Percentiles rank a stretch among this genome's conserved stretches.
These are phyloP conservation scores for Philaenus spumarius DNA, from an alignment of 1,140 invertebrate genomes.

Conservation along the genomic window DNA sequence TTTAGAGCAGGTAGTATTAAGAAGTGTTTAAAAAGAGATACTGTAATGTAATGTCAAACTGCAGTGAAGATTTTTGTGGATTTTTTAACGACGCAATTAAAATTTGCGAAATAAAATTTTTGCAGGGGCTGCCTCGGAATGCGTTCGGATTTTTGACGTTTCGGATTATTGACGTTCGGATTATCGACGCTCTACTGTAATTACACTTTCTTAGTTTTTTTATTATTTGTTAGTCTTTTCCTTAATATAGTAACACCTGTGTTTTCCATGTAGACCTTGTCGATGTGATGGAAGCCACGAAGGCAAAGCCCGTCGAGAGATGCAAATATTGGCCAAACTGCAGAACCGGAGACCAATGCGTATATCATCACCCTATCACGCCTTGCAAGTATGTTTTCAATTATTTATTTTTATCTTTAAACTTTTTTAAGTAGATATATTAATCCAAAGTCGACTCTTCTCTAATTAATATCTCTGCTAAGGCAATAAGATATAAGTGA, in stretches of 20 bases:
- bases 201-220: neutral
- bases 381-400: slow-evolving; percentile 46
- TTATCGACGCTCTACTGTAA: too few species aligned
- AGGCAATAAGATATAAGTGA: neutral
- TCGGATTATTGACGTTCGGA: too few species aligned
- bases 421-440: neutral
- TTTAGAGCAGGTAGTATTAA: too few species aligned
- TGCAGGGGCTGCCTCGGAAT: too few species aligned
- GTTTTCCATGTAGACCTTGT: slow-evolving; percentile 17
- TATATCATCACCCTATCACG: slow-evolving; percentile 55
- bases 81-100: too few species aligned
- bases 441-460: neutral
- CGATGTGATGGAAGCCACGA: slow-evolving; percentile 7
- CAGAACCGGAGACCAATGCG: slow-evolving; percentile 53
- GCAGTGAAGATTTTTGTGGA: too few species aligned
- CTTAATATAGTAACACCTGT: too few species aligned
- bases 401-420: neutral
- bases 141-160: too few species aligned
- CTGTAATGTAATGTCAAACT: too few species aligned
- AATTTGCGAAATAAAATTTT: too few species aligned
- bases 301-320: slow-evolving; percentile 45
- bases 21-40: too few species aligned
- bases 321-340: slow-evolving; percentile 70
- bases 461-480: neutral
- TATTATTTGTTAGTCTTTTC: neutral